phyloP scores from a whole-genome alignment of 2,888 invertebrate genomes.

The Hecatera dysodea region DNA sequence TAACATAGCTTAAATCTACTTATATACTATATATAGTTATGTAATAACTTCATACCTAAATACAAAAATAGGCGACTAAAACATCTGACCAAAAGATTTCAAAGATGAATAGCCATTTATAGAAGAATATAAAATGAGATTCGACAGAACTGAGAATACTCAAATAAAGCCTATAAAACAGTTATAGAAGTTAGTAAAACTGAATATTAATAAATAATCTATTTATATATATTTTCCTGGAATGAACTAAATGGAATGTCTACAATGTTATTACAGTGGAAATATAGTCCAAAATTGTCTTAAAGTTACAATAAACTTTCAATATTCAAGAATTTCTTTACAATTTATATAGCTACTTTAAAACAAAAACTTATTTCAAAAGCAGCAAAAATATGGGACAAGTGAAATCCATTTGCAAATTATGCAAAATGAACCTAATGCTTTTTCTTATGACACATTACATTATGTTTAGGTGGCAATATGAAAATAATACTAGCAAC shows the following conservation, averaged over 20 bases:
- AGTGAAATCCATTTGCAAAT: conserved; percentile 31
- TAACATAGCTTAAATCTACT: conserved; percentile 35
- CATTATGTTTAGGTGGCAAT: conserved; percentile 28
- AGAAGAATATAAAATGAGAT: conserved; percentile 41
- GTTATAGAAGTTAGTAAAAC: conserved; percentile 22
- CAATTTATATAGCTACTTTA: conserved; percentile 11
- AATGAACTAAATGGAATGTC: conserved; percentile 65
- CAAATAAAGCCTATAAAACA: conserved; percentile 21
- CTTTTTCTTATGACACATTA: conserved; percentile 37
- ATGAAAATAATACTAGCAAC: conserved; percentile 36
- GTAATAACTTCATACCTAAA: conserved; percentile 33
- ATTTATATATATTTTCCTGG: too few relatives aligned
- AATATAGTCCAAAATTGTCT: conserved; percentile 24
- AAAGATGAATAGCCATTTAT: conserved; percentile 7
- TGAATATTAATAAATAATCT: conserved; percentile 31
- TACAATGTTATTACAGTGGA: conserved; percentile 30
- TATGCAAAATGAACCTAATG: conserved; percentile 31
- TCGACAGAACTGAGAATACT: conserved; percentile 17
- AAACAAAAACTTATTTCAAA: background rate
- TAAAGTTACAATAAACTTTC: conserved; percentile 7
- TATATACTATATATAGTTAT: conserved; percentile 18
- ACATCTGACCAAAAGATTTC: conserved; percentile 9
- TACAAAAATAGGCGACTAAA: conserved; percentile 32
- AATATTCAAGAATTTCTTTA: conserved; percentile 26
- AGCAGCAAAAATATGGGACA: conserved; percentile 16